Evolutionary conservation across 2,113 vertebrate genomes (phyloP).

Genomic region (Saccopteryx leptura): DNA sequence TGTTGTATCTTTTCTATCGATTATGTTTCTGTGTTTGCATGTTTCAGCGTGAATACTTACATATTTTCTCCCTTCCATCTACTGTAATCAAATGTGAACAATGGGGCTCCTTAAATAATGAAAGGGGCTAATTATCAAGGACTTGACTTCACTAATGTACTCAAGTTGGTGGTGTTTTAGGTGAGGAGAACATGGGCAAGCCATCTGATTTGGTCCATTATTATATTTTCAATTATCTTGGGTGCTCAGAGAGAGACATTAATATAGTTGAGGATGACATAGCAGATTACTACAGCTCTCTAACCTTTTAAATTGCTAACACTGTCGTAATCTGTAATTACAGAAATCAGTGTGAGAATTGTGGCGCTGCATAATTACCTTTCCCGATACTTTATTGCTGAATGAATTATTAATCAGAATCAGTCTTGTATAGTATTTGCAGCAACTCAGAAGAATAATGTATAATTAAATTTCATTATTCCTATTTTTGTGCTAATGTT

Average conservation of each 20-base stretch:
- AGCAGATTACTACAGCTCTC: constrained; percentile 91
- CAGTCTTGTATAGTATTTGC: constrained; percentile 93
- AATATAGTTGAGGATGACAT: constrained; percentile 91
- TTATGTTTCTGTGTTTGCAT: neutral
- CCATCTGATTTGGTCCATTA: constrained; percentile 80
- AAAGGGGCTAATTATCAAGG: constrained; percentile 79
- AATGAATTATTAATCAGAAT: constrained; percentile 95
- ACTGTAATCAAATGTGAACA: constrained; percentile 33
- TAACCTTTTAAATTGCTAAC: constrained; percentile 94
- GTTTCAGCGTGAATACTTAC: neutral
- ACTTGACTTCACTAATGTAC: constrained; percentile 75
- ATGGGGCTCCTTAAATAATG: constrained; percentile 71
- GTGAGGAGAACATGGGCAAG: constrained; percentile 68
- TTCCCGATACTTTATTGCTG: constrained; percentile 92
- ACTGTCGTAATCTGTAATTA: constrained; percentile 94
- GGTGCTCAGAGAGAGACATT: constrained; percentile 87
- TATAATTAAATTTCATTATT: constrained; percentile 93
- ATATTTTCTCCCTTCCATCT: constrained; percentile 25
- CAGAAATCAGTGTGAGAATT: constrained; percentile 93
- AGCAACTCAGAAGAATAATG: constrained; percentile 91
- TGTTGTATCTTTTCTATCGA: neutral
- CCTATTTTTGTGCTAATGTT: constrained; percentile 92
- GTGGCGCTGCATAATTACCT: constrained; percentile 92
- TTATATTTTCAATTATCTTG: constrained; percentile 89
- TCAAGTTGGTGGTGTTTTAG: constrained; percentile 81